Evolutionary conservation across 2,888 invertebrate species (phyloP).

Genomic region (Helicoverpa assulta): DNA sequence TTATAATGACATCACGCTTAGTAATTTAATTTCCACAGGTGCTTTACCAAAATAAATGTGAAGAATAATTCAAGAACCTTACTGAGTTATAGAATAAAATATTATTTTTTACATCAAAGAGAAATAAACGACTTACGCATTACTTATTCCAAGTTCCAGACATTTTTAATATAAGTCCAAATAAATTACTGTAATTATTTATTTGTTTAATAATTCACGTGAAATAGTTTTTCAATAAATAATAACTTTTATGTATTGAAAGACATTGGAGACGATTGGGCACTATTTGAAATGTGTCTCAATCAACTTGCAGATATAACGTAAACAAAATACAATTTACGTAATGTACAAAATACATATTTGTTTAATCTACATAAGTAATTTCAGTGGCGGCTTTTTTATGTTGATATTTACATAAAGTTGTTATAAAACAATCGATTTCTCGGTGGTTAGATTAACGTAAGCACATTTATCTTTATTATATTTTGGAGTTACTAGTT

Average conservation of each 20-base stretch:
- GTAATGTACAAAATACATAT: conserved; percentile 2
- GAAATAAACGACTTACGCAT: conserved; percentile 22
- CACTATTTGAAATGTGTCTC: not conserved
- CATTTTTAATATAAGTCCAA: conserved; percentile 22
- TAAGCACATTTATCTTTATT: no score
- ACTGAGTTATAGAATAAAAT: conserved; percentile 46
- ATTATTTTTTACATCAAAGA: conserved; percentile 54
- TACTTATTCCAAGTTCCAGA: conserved; percentile 26
- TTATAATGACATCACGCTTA: conserved; percentile 15
- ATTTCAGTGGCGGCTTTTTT: not conserved
- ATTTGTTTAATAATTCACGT: conserved; percentile 17
- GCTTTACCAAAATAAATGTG: conserved; percentile 12
- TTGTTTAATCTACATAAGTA: not conserved
- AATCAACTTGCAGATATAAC: not conserved
- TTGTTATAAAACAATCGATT: not conserved
- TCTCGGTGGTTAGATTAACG: not conserved
- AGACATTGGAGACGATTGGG: not conserved
- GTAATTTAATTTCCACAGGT: conserved; percentile 4
- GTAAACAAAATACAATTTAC: conserved; percentile 1
- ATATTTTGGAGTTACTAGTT: no score
- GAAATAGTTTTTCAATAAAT: conserved; percentile 6
- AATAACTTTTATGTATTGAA: not conserved
- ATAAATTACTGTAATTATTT: conserved; percentile 29
- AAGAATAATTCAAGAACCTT: conserved; percentile 26
- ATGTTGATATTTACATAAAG: not conserved